These are phyloP conservation scores for Trichonephila clavipes DNA, from an alignment of 1,140 invertebrate genomes.

Conservation along the genomic window DNA sequence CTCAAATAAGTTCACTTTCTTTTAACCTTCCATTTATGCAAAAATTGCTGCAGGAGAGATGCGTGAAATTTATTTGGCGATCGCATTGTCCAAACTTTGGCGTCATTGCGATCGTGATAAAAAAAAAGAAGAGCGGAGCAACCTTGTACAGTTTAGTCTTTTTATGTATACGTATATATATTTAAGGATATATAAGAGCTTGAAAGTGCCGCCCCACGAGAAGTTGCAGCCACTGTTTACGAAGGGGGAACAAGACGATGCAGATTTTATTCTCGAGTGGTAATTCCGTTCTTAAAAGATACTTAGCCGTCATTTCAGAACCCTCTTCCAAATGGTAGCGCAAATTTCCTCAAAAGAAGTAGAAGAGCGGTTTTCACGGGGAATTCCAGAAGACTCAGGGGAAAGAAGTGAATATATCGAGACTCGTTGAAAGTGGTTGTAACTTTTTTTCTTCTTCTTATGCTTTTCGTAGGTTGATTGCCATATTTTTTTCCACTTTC, in stretches of 20 bases:
- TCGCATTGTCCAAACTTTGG: background rate
- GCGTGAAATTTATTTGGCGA: background rate
- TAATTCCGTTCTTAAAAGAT: constrained; percentile 72
- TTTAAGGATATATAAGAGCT: constrained; percentile 25
- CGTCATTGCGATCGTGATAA: background rate
- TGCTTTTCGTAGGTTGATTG: too few species aligned
- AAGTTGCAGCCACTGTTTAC: constrained; percentile 59
- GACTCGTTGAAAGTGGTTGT: background rate
- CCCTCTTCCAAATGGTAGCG: constrained; percentile 37
- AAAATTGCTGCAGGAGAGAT: background rate
- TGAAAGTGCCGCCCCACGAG: constrained; percentile 33
- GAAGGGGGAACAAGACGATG: constrained; percentile 57
- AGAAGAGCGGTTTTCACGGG: background rate
- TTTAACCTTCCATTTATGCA: background rate
- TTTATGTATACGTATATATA: constrained; percentile 54
- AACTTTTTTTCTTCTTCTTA: too few species aligned
- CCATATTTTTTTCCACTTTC: too few species aligned
- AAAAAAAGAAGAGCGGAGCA: background rate
- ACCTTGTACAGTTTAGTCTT: constrained; percentile 36
- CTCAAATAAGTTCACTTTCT: background rate
- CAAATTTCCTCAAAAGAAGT: constrained; percentile 34
- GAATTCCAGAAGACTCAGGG: background rate
- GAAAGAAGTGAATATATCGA: background rate
- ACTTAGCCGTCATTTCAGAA: constrained; percentile 57
- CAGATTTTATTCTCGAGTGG: constrained; percentile 49